A percentile compares a stretch with the other conserved stretches of the same genome.
These are phyloP conservation scores for Cavia porcellus DNA, from an alignment of 2,113 vertebrate species.

Conservation along the genomic window DNA sequence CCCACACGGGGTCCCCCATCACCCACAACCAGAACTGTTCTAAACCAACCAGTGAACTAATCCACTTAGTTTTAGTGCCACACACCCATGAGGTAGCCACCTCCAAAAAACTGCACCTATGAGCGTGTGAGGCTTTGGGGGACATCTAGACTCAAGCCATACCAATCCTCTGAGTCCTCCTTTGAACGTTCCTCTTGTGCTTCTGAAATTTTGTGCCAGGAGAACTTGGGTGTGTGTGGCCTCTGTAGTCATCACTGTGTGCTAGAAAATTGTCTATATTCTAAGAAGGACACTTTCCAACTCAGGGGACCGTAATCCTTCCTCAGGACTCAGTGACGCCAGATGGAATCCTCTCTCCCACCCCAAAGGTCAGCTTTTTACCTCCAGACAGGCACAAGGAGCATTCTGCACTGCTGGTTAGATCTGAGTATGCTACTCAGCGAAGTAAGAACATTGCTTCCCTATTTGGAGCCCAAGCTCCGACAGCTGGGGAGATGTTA, in stretches of 20 bases:
- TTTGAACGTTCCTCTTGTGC: background rate
- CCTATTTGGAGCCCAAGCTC: accelerated
- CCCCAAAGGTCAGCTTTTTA: background rate
- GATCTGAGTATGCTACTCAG: accelerated
- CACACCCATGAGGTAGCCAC: background rate
- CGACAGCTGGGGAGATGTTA: accelerated
- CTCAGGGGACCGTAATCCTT: background rate
- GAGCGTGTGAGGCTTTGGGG: background rate
- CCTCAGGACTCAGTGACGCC: background rate
- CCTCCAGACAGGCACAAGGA: accelerated
- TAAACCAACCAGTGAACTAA: background rate
- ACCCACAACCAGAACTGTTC: background rate
- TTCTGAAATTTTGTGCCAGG: background rate
- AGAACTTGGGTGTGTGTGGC: background rate
- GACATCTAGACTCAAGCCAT: background rate
- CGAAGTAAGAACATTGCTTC: accelerated
- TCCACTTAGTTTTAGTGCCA: background rate
- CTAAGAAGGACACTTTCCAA: background rate
- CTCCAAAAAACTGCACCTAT: background rate
- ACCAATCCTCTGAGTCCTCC: background rate
- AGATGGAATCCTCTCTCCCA: too few relatives aligned
- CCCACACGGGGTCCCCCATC: background rate
- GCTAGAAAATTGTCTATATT: background rate
- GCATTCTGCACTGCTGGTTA: accelerated
- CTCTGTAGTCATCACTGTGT: background rate